Evolutionary conservation across 2,888 invertebrate species (phyloP).

Genomic region (Agonopterix subpropinquella): DNA sequence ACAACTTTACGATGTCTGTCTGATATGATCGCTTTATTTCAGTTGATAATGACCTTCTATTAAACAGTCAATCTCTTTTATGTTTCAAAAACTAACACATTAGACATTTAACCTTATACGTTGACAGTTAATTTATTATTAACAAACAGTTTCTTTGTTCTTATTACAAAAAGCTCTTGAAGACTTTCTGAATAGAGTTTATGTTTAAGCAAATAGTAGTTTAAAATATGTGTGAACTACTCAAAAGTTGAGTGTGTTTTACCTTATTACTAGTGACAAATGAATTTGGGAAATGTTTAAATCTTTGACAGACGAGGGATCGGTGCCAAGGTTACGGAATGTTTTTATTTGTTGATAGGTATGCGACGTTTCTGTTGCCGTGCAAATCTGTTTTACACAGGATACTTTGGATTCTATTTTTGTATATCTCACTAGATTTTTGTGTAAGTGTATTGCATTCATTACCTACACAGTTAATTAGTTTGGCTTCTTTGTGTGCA

Average conservation of each 20-base stretch:
- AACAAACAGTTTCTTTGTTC: conserved; percentile 18
- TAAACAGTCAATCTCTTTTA: not conserved
- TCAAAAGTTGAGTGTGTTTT: conserved; percentile 19
- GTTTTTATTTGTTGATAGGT: conserved; percentile 7
- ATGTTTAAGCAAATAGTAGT: conserved; percentile 3
- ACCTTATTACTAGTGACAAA: conserved; percentile 38
- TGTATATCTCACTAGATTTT: no score
- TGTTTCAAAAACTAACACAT: conserved; percentile 18
- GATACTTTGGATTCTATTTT: no score
- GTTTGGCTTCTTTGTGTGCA: no score
- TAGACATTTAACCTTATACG: conserved; percentile 13
- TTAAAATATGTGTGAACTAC: conserved; percentile 11
- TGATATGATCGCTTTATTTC: no score
- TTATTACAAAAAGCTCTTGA: conserved; percentile 17
- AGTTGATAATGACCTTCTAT: not conserved
- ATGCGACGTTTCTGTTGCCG: conserved; percentile 3
- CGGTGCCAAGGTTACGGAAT: conserved; percentile 39
- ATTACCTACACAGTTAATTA: no score
- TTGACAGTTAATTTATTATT: conserved; percentile 19
- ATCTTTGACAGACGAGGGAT: conserved; percentile 33
- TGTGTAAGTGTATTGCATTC: no score
- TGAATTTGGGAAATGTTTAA: conserved; percentile 42
- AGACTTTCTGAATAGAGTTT: conserved; percentile 8
- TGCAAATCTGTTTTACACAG: not conserved
- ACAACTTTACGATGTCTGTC: not conserved